A percentile compares a stretch with the other conserved stretches of the same genome.
These are phyloP conservation scores for Scaptomyza reducta DNA, from an alignment of 2,888 invertebrate genomes.

Conservation along the genomic window DNA sequence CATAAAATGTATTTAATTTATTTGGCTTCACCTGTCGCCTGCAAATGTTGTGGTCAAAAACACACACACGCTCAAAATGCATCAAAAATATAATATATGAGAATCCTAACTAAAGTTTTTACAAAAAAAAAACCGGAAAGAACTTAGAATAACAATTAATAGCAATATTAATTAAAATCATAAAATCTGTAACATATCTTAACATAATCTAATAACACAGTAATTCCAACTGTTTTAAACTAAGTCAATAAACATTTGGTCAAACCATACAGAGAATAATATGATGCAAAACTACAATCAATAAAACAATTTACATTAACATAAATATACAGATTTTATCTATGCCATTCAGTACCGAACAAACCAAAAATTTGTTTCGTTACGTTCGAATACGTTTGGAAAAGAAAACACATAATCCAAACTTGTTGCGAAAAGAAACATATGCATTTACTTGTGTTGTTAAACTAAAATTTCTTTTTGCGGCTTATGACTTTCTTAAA, in stretches of 20 bases:
- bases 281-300: neutral
- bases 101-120: too few relatives aligned
- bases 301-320: neutral
- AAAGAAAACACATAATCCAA: neutral
- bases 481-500: slow-evolving; percentile 35
- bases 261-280: neutral
- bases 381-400: slow-evolving; percentile 5
- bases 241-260: neutral
- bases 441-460: slow-evolving; percentile 15
- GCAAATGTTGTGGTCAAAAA: slow-evolving; percentile 42
- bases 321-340: slow-evolving; percentile 7
- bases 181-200: too few relatives aligned
- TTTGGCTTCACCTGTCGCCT: slow-evolving; percentile 59
- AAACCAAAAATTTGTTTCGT: slow-evolving; percentile 2
- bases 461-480: slow-evolving; percentile 25
- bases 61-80: neutral
- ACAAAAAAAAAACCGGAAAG: too few relatives aligned
- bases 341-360: slow-evolving; percentile 7
- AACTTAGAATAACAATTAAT: too few relatives aligned
- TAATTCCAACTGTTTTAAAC: too few relatives aligned
- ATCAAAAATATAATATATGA: neutral
- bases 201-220: too few relatives aligned
- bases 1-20: slow-evolving; percentile 56
- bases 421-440: slow-evolving; percentile 20
- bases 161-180: too few relatives aligned